Conservation (phyloP, 1,140 invertebrate genomes). For the Drosophila hydei region DNA sequence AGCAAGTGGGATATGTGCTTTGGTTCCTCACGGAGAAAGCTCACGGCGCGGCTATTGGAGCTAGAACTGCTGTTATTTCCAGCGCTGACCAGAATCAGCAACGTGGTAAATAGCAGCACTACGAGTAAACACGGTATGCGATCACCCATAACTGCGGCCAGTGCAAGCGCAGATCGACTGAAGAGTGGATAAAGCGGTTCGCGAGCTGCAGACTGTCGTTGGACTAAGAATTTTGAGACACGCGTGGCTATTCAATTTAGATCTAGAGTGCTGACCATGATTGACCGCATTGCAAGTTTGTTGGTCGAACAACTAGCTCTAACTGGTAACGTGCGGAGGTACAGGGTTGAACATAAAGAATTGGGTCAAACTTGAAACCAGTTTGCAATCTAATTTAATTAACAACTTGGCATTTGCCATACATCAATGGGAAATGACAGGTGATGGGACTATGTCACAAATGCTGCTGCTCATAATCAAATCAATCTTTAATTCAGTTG, state of each 20-base stretch:
- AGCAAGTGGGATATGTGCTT: slow-evolving; percentile 36
- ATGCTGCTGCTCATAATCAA: slow-evolving; percentile 6
- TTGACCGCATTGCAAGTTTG: slow-evolving; percentile 36
- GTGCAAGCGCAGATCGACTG: slow-evolving; percentile 5
- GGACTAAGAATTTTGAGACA: slow-evolving; percentile 11
- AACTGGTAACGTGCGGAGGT: too few relatives aligned
- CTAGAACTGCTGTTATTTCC: not conserved
- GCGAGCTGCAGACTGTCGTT: not conserved
- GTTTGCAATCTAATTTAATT: slow-evolving; percentile 68
- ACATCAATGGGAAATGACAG: slow-evolving; percentile 22
- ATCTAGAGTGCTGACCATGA: slow-evolving; percentile 11
- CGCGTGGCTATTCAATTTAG: slow-evolving; percentile 57
- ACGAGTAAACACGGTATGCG: slow-evolving; percentile 18
- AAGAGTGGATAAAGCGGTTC: slow-evolving; percentile 2
- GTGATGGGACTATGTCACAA: not conserved
- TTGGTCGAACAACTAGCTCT: slow-evolving; percentile 54
- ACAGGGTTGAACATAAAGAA: slow-evolving; percentile 16
- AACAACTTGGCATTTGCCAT: slow-evolving; percentile 43
- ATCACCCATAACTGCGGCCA: slow-evolving; percentile 43
- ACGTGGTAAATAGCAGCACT: slow-evolving; percentile 4
- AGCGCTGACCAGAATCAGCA: slow-evolving; percentile 13
- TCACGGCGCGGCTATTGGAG: slow-evolving; percentile 23
- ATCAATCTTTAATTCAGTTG: slow-evolving; percentile 60
- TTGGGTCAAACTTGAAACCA: slow-evolving; percentile 39
- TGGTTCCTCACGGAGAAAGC: slow-evolving; percentile 49